These are phyloP conservation scores for Tupaia chinensis DNA, from an alignment of 2,113 vertebrate genomes.

Conservation along the genomic window DNA sequence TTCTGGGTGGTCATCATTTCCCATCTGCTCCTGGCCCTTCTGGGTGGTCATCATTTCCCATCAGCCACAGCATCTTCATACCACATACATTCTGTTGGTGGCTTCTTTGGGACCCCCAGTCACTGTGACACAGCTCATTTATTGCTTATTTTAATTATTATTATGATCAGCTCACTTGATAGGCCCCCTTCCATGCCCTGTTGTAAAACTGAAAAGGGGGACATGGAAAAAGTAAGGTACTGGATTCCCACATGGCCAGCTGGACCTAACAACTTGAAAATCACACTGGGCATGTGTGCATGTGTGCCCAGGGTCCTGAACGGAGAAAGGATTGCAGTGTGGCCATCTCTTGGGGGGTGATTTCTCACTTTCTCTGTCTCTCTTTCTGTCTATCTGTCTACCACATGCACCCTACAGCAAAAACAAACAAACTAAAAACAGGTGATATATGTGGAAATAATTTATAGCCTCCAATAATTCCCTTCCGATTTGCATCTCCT, in stretches of 20 bases:
- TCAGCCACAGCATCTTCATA: not conserved
- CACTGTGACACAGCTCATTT: not conserved
- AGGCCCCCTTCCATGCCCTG: too few relatives aligned
- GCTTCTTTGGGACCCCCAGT: not conserved
- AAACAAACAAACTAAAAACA: not conserved
- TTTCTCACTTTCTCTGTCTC: too few relatives aligned
- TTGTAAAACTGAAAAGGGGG: not conserved
- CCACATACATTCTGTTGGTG: not conserved
- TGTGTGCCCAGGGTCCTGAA: too few relatives aligned
- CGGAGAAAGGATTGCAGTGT: too few relatives aligned
- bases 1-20: not conserved
- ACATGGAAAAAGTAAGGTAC: too few relatives aligned
- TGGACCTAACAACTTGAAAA: too few relatives aligned
- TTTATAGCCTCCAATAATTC: not conserved
- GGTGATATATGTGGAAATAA: not conserved
- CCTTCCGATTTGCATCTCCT: not conserved
- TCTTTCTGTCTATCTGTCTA: too few relatives aligned
- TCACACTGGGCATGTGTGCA: too few relatives aligned
- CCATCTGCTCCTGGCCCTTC: not conserved
- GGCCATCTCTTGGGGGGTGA: too few relatives aligned
- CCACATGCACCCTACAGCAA: too few relatives aligned
- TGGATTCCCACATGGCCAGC: too few relatives aligned
- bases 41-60: not conserved
- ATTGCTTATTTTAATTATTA: not conserved
- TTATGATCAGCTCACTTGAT: not conserved